Evolutionary conservation across 2,888 invertebrate species (phyloP).

Genomic region (Lydus trimaculatus): DNA sequence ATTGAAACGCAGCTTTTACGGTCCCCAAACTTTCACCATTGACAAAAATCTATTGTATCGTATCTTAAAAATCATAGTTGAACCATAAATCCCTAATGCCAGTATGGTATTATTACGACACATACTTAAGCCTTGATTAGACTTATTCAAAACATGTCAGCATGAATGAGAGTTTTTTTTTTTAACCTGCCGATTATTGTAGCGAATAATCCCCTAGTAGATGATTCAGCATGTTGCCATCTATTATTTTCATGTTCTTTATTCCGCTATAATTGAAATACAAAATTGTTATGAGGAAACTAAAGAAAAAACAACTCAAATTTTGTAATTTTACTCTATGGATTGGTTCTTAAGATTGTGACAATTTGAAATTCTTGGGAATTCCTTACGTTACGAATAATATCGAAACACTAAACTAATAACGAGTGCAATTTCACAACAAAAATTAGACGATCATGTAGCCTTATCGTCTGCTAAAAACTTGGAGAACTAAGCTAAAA

Average conservation of each 20-base stretch:
- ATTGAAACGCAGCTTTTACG: slow-evolving; percentile 56
- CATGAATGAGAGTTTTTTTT: background rate
- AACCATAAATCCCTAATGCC: background rate
- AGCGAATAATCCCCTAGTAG: background rate
- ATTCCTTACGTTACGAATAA: no score
- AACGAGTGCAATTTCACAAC: background rate
- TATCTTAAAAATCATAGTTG: slow-evolving; percentile 6
- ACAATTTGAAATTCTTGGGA: no score
- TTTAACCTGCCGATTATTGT: background rate
- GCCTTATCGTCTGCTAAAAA: background rate
- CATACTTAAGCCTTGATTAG: slow-evolving; percentile 10
- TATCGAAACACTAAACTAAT: no score
- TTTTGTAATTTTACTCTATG: no score
- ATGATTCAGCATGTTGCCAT: background rate
- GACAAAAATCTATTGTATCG: slow-evolving; percentile 4
- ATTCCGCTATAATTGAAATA: background rate
- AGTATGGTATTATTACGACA: background rate
- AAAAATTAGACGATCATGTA: background rate
- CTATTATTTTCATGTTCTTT: background rate
- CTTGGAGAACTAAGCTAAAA: background rate
- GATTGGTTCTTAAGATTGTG: no score
- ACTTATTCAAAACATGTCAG: slow-evolving; percentile 3
- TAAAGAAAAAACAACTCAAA: background rate
- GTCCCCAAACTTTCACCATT: background rate
- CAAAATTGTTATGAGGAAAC: background rate